phyloP scores from a whole-genome alignment of 37 sponge, comb jelly and placozoan species.

The Axinella damicornis region DNA sequence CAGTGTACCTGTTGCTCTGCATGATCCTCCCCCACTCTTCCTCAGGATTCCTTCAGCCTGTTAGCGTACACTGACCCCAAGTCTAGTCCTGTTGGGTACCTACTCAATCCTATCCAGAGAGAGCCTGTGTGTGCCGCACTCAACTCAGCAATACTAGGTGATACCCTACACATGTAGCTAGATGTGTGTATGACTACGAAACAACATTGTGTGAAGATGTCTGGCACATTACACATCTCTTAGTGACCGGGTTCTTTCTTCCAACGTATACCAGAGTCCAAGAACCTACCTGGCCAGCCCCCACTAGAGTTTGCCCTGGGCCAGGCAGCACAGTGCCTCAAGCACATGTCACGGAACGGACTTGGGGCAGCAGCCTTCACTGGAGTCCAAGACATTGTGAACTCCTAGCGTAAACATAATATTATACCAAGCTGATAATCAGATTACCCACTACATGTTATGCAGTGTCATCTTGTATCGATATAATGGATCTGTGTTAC shows the following conservation, averaged over 20 bases:
- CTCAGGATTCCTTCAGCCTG: slow-evolving; percentile 92
- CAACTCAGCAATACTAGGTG: slow-evolving; percentile 93
- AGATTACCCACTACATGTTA: too few species aligned
- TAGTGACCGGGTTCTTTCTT: neutral
- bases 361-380: slow-evolving; percentile 86
- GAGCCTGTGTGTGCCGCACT: slow-evolving; percentile 88
- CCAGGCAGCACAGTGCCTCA: slow-evolving; percentile 78
- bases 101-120: slow-evolving; percentile 82
- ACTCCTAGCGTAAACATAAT: slow-evolving; percentile 5
- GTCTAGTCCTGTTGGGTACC: slow-evolving; percentile 86
- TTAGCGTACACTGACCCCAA: slow-evolving; percentile 93
- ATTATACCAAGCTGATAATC: too few species aligned
- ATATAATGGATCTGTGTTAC: too few species aligned
- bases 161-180: neutral
- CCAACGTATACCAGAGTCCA: slow-evolving; percentile 61
- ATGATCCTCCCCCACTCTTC: neutral
- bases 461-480: too few species aligned
- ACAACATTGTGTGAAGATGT: neutral
- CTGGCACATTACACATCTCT: neutral
- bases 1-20: neutral
- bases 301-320: slow-evolving; percentile 89
- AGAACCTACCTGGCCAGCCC: slow-evolving; percentile 79
- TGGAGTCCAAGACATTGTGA: slow-evolving; percentile 77
- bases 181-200: neutral
- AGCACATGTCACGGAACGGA: slow-evolving; percentile 68